Conservation (phyloP, 2,888 invertebrate genomes). For the Hypercompe scribonia region DNA sequence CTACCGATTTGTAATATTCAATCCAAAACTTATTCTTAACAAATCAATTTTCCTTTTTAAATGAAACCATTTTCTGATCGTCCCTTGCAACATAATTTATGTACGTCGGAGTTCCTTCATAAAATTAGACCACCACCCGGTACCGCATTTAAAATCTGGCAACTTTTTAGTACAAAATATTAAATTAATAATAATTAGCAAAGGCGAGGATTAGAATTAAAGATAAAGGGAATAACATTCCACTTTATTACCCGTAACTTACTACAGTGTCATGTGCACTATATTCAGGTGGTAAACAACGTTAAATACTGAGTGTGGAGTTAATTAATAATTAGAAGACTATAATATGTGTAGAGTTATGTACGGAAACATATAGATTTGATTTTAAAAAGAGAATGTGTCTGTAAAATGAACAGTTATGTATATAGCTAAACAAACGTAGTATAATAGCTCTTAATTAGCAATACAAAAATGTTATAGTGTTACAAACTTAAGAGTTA, state of each 20-base stretch:
- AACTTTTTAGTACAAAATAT: not conserved
- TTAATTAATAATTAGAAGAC: slow-evolving; percentile 1
- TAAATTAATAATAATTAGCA: slow-evolving; percentile 4
- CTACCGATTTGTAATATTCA: not conserved
- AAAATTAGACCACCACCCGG: not conserved
- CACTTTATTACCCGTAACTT: slow-evolving; percentile 35
- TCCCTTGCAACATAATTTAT: not conserved
- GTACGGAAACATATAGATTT: slow-evolving; percentile 3
- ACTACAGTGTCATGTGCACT: slow-evolving; percentile 30
- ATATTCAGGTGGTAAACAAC: slow-evolving; percentile 38
- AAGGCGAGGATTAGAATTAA: slow-evolving; percentile 15
- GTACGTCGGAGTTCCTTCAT: not conserved
- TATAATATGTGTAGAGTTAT: slow-evolving; percentile 12
- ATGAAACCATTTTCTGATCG: not conserved
- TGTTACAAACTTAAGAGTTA: slow-evolving; percentile 36
- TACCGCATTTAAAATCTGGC: not conserved
- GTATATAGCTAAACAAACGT: slow-evolving; percentile 18
- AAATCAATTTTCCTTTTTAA: not conserved
- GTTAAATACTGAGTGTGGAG: slow-evolving; percentile 41
- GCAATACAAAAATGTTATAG: slow-evolving; percentile 27
- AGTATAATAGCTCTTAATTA: slow-evolving; percentile 26
- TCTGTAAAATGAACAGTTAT: slow-evolving; percentile 17
- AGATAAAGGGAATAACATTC: slow-evolving; percentile 17
- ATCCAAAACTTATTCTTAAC: not conserved
- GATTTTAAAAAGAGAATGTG: slow-evolving; percentile 18